These are phyloP conservation scores for Psittacula echo DNA, from an alignment of 2,797 vertebrate genomes.

Conservation along the genomic window DNA sequence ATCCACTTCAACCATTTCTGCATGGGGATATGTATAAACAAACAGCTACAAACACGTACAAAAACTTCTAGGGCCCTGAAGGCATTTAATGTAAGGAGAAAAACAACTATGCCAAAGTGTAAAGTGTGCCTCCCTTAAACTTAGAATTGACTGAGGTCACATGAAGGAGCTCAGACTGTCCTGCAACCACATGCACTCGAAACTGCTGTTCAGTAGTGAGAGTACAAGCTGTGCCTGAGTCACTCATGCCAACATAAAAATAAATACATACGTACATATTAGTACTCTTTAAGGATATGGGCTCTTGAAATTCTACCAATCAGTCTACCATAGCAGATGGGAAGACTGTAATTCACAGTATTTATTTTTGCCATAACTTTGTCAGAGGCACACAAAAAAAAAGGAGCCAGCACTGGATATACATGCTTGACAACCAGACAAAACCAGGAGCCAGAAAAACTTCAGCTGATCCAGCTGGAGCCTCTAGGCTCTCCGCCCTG, in stretches of 20 bases:
- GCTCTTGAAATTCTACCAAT: slow-evolving; percentile 40
- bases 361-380: slow-evolving; percentile 56
- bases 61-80: not conserved
- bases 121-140: not conserved
- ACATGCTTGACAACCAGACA: slow-evolving; percentile 20
- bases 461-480: slow-evolving; percentile 22
- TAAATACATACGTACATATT: not conserved
- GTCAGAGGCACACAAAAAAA: slow-evolving; percentile 13
- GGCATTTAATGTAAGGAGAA: not conserved
- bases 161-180: not conserved
- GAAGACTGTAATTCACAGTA: slow-evolving; percentile 34
- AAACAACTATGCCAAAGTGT: not conserved
- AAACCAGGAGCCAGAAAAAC: slow-evolving; percentile 48
- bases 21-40: not conserved
- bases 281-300: slow-evolving; percentile 4
- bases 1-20: not conserved
- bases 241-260: slow-evolving; percentile 44
- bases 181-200: not conserved
- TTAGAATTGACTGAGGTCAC: not conserved
- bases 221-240: slow-evolving; percentile 9
- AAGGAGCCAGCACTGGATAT: slow-evolving; percentile 10
- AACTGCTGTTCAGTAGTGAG: not conserved
- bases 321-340: slow-evolving; percentile 57
- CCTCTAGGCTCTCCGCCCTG: slow-evolving; percentile 21
- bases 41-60: not conserved